phyloP scores from a whole-genome alignment of 2,888 invertebrate genomes.

The Agonopterix heracliana region DNA sequence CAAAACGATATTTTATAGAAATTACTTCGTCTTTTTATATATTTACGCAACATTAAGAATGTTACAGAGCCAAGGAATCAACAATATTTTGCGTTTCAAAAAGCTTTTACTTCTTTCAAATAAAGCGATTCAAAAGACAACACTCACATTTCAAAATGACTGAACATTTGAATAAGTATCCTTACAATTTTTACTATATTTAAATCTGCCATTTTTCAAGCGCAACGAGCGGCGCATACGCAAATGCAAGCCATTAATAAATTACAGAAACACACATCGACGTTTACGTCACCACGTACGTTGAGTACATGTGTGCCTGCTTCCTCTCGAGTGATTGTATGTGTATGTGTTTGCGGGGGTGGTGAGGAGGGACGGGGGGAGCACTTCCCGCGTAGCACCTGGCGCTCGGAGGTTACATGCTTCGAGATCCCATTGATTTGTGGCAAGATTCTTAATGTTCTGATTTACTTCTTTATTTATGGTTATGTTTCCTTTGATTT shows the following conservation, averaged over 20 bases:
- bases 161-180: conserved; percentile 54
- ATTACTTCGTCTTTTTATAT: no score
- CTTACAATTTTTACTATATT: conserved; percentile 50
- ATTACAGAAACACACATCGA: conserved; percentile 60
- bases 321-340: conserved; percentile 42
- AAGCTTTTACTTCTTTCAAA: no score
- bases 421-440: conserved; percentile 69
- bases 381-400: conserved; percentile 72
- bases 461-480: conserved; percentile 44
- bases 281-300: conserved; percentile 32
- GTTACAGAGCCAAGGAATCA: no score
- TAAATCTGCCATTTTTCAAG: conserved; percentile 62
- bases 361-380: conserved; percentile 23
- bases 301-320: conserved; percentile 23
- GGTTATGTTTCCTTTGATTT: conserved; percentile 15
- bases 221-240: conserved; percentile 56
- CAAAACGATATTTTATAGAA: no score
- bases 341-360: conserved; percentile 32
- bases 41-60: no score
- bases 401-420: conserved; percentile 64
- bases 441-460: conserved; percentile 51
- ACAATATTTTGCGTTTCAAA: no score
- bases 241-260: conserved; percentile 68
- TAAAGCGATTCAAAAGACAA: background rate
- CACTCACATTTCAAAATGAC: background rate